phyloP scores from a whole-genome alignment of 2,888 invertebrate species.

The Heliconius erato region DNA sequence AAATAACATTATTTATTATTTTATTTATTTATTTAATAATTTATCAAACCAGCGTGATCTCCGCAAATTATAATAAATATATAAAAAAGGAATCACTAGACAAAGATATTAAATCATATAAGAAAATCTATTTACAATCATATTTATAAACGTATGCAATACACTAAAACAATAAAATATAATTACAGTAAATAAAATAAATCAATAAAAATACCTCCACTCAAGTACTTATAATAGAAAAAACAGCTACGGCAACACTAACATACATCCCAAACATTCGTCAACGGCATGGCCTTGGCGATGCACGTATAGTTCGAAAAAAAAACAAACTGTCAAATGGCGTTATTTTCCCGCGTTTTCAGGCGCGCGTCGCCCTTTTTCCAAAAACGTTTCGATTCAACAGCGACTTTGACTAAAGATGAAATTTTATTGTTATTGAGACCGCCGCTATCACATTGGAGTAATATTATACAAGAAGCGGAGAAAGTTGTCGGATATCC shows the following conservation, averaged over 20 bases:
- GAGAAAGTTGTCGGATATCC: slow-evolving; percentile 86
- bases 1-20: too few species aligned
- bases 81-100: too few species aligned
- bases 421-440: slow-evolving; percentile 77
- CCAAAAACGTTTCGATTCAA: slow-evolving; percentile 79
- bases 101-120: too few species aligned
- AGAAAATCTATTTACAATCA: too few species aligned
- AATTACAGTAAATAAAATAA: not conserved
- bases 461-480: slow-evolving; percentile 79
- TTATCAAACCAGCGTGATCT: too few species aligned
- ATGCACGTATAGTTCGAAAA: slow-evolving; percentile 43
- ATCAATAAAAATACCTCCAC: not conserved
- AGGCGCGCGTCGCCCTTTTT: slow-evolving; percentile 72
- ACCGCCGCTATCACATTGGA: slow-evolving; percentile 82
- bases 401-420: slow-evolving; percentile 80
- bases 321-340: slow-evolving; percentile 60
- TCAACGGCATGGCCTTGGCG: slow-evolving; percentile 37
- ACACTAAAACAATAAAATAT: not conserved
- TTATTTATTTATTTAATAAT: not conserved
- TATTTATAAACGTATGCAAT: not conserved
- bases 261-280: slow-evolving; percentile 40
- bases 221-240: slow-evolving; percentile 22
- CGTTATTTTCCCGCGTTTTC: slow-evolving; percentile 74
- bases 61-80: too few species aligned
- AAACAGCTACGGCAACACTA: slow-evolving; percentile 50